These are phyloP conservation scores for Hyposoter didymator DNA, from an alignment of 2,888 invertebrate species.

Conservation along the genomic window DNA sequence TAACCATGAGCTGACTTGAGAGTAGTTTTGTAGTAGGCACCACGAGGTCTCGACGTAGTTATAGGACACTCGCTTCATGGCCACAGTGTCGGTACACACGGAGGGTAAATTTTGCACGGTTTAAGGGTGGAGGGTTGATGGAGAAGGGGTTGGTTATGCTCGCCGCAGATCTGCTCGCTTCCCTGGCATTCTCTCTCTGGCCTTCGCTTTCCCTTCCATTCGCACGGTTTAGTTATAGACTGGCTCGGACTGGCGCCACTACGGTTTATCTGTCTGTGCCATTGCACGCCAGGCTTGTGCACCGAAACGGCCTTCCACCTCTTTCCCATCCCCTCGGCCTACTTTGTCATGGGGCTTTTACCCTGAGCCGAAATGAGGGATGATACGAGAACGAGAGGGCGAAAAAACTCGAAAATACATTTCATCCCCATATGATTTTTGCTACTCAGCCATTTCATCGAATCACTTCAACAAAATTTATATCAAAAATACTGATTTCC, in stretches of 20 bases:
- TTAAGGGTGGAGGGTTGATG: slow-evolving; percentile 35
- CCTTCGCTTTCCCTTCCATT: slow-evolving; percentile 17
- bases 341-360: slow-evolving; percentile 49
- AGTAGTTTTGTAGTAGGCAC: slow-evolving; percentile 43
- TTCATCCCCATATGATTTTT: neutral
- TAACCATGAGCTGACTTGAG: slow-evolving; percentile 6
- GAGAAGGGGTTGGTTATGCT: slow-evolving; percentile 13
- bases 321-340: slow-evolving; percentile 23
- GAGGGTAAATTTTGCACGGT: slow-evolving; percentile 72
- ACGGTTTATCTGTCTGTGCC: slow-evolving; percentile 63
- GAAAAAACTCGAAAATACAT: neutral
- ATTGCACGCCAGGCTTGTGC: slow-evolving; percentile 29
- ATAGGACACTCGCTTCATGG: slow-evolving; percentile 38
- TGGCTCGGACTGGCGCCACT: slow-evolving; percentile 61
- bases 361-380: slow-evolving; percentile 20
- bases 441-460: neutral
- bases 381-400: neutral
- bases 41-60: slow-evolving; percentile 65
- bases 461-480: neutral
- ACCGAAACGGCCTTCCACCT: slow-evolving; percentile 10
- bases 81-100: slow-evolving; percentile 58
- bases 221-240: slow-evolving; percentile 49
- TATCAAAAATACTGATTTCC: neutral
- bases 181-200: slow-evolving; percentile 15
- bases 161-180: slow-evolving; percentile 42